Evolutionary conservation across 2,797 vertebrate genomes (phyloP), one percentile per base, ranked within the genome.

Genomic region (Valencia hispanica): DNA sequence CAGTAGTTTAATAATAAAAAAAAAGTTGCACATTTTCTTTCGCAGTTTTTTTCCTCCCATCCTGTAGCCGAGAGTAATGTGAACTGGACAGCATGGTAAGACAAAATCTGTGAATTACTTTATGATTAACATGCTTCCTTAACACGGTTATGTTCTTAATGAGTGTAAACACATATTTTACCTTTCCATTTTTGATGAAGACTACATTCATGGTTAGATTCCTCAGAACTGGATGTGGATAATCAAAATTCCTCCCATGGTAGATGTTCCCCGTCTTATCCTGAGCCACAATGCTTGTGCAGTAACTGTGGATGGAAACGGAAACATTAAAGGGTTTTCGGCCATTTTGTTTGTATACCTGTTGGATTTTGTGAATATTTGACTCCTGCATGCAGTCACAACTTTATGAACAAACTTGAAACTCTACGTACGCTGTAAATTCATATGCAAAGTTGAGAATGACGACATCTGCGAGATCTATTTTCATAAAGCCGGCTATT

Each of bases 241-340:
- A 99, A 87, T 99, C 98, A 74, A 99, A 90, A 85, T 99, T 99
- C 77, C 97, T 95, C 34, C 97, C 98, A 0, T 99, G 98, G 88
- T 96, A 98, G 68, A 99, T 87, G 53, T 91, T 92, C 20, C 98
- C 98, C 30, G 88, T 90, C 75, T 80, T 88, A 87, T 98, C 97
- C 89, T 99, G 97, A 80, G 96, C 96, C 0, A 99, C 86, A 34
- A 99, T 95, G 82, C 98, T 99, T 0, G 97, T 99, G 87, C 98
- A 99, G 89, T 97, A 99, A 73, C 98, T 99, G 78, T n/a, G 53
- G 77, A 82, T 0, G 45, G 27, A 87, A 15, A 79, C 72, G 50
- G 73, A 43, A 55, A 70, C 36, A 22, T 27, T 36, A 17, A 30
- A 80, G 72, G 50, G 0, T 20, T 5, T 4, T 22, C 74, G 76